These are phyloP conservation scores for Itoplectis maculator DNA, from an alignment of 2,888 invertebrate genomes.

Conservation along the genomic window DNA sequence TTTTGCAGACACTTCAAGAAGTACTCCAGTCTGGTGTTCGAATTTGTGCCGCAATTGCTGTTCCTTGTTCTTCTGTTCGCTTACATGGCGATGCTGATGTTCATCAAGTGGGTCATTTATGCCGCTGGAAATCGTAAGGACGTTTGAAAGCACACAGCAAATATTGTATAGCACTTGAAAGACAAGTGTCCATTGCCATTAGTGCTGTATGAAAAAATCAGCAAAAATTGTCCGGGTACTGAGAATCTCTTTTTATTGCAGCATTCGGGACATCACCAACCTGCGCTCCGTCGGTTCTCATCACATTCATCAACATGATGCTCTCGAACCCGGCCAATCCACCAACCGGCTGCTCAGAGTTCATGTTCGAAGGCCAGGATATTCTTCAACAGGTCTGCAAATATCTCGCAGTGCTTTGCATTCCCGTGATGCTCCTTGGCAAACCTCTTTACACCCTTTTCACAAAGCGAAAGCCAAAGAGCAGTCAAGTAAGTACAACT, in stretches of 20 bases:
- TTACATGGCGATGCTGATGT: conserved; percentile 96
- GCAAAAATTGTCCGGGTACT: not conserved
- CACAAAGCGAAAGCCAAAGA: conserved; percentile 72
- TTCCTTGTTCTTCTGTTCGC: conserved; percentile 95
- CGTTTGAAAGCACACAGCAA: not conserved
- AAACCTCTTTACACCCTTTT: conserved; percentile 90
- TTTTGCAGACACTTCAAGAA: conserved; percentile 88
- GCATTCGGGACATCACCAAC: conserved; percentile 85
- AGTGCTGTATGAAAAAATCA: not conserved
- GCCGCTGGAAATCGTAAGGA: conserved; percentile 84
- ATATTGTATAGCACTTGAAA: not conserved
- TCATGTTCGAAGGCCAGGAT: conserved; percentile 88
- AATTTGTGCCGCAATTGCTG: conserved; percentile 96
- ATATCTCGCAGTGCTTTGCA: conserved; percentile 88
- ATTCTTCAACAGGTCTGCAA: conserved; percentile 88
- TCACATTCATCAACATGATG: conserved; percentile 93
- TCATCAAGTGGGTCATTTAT: conserved; percentile 95
- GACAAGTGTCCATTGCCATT: not conserved
- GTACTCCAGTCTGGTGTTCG: conserved; percentile 89
- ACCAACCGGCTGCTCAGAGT: conserved; percentile 85
- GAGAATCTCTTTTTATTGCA: conserved; percentile 74
- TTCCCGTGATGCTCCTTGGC: conserved; percentile 92
- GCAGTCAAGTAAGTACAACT: conserved; percentile 77
- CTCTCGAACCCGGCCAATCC: conserved; percentile 85
- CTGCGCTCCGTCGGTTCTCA: conserved; percentile 92